Conservation (phyloP, 2,113 vertebrate species). For the Emydocephalus ijimae region DNA sequence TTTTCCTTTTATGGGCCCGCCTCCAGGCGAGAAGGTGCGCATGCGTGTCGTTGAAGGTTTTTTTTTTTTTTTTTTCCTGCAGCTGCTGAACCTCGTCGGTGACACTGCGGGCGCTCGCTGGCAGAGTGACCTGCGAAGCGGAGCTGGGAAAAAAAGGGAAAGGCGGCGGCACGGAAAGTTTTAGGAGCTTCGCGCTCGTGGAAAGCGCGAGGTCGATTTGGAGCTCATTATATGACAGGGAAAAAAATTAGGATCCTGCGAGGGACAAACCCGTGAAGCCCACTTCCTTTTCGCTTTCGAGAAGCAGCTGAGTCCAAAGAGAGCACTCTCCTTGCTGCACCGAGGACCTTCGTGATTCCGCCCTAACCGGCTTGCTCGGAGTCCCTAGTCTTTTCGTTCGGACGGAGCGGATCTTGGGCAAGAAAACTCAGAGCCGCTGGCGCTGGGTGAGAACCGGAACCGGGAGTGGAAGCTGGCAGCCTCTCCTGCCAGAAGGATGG, state of each 20-base stretch:
- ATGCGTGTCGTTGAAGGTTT: neutral
- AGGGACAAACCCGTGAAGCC: neutral
- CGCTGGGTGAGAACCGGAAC: neutral
- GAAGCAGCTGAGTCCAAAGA: neutral
- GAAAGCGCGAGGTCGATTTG: neutral
- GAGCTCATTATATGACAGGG: neutral
- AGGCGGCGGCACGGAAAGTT: neutral
- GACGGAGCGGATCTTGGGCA: slow-evolving; percentile 43
- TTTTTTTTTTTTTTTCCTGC: neutral
- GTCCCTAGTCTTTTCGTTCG: accelerated
- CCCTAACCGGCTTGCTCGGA: neutral
- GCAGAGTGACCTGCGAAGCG: accelerated
- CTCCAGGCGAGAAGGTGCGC: accelerated
- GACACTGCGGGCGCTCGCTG: neutral
- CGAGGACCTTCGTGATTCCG: neutral
- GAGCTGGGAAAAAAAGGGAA: neutral
- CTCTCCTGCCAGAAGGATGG: neutral
- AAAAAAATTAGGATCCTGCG: neutral
- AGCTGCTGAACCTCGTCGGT: neutral
- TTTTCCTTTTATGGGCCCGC: accelerated
- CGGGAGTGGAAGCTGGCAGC: neutral
- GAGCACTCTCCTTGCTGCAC: neutral
- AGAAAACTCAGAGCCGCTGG: neutral
- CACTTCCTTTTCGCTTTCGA: neutral
- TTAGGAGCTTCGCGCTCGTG: neutral